phyloP scores from a whole-genome alignment of 2,113 vertebrate genomes.

The Struthio camelus region DNA sequence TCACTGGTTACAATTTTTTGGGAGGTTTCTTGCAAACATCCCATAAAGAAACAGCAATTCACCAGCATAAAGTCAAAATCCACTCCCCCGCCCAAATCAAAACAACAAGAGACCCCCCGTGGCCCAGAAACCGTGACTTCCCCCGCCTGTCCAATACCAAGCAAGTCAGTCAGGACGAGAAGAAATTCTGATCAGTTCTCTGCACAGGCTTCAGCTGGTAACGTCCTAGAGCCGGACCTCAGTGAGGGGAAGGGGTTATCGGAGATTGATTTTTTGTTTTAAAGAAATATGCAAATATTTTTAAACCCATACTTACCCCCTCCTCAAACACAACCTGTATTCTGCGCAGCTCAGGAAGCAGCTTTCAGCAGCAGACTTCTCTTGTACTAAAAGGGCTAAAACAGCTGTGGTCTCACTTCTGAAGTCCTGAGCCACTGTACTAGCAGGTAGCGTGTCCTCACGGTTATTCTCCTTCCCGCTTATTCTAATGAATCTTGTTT shows the following conservation, averaged over 20 bases:
- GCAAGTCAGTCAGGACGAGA: not conserved
- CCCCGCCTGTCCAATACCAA: not conserved
- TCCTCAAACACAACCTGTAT: not conserved
- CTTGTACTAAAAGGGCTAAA: not conserved
- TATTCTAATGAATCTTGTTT: not conserved
- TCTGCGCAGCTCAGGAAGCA: not conserved
- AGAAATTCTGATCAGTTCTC: not conserved
- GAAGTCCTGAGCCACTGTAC: not conserved
- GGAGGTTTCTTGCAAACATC: not conserved
- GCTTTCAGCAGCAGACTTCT: not conserved
- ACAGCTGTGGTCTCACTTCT: fast-evolving
- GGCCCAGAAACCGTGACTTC: not conserved
- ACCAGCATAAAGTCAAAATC: not conserved
- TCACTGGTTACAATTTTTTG: fast-evolving
- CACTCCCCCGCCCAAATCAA: not conserved
- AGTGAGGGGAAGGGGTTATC: not conserved
- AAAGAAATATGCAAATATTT: not conserved
- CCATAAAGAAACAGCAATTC: not conserved
- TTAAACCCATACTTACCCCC: not conserved
- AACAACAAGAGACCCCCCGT: not conserved
- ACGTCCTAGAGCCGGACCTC: not conserved
- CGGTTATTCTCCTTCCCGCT: not conserved
- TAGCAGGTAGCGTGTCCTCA: not conserved
- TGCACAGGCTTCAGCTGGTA: not conserved
- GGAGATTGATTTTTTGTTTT: not conserved